phyloP scores from a whole-genome alignment of 2,797 vertebrate genomes.

The Pseudochromis fuscus region DNA sequence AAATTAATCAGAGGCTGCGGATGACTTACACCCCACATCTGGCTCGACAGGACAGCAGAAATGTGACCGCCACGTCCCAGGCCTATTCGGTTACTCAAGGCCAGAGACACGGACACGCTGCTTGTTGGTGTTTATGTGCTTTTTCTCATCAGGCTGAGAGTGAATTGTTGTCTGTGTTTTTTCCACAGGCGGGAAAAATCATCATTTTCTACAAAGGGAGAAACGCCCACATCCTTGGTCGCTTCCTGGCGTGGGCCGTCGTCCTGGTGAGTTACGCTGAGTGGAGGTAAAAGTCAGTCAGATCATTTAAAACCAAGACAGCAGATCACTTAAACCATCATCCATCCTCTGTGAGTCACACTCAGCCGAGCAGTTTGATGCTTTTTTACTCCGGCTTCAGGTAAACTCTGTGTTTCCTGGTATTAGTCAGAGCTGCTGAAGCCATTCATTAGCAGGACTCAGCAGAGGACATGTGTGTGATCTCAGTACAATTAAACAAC shows the following conservation, averaged over 20 bases:
- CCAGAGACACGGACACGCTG: slow-evolving; percentile 41
- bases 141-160: slow-evolving; percentile 58
- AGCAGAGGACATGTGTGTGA: slow-evolving; percentile 65
- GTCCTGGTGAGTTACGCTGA: slow-evolving; percentile 85
- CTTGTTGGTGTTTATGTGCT: slow-evolving; percentile 45
- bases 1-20: slow-evolving; percentile 84
- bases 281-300: slow-evolving; percentile 20
- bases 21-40: slow-evolving; percentile 81
- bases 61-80: slow-evolving; percentile 76
- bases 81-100: slow-evolving; percentile 75
- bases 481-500: slow-evolving; percentile 68
- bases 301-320: slow-evolving; percentile 45
- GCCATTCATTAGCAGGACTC: slow-evolving; percentile 69
- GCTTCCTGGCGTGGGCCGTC: slow-evolving; percentile 86
- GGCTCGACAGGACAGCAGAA: slow-evolving; percentile 72
- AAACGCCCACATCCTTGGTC: slow-evolving; percentile 80
- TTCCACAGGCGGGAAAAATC: slow-evolving; percentile 86
- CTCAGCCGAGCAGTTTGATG: slow-evolving; percentile 30
- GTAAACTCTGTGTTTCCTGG: slow-evolving; percentile 55
- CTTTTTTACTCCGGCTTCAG: slow-evolving; percentile 48
- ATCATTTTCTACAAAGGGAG: slow-evolving; percentile 82
- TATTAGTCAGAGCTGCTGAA: slow-evolving; percentile 62
- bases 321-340: slow-evolving; percentile 38
- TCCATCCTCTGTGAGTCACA: slow-evolving; percentile 48
- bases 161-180: slow-evolving; percentile 47